Base-by-base conservation (phyloP, 2,797 vertebrate species). In the Phaenicophaeus curvirostris region DNA sequence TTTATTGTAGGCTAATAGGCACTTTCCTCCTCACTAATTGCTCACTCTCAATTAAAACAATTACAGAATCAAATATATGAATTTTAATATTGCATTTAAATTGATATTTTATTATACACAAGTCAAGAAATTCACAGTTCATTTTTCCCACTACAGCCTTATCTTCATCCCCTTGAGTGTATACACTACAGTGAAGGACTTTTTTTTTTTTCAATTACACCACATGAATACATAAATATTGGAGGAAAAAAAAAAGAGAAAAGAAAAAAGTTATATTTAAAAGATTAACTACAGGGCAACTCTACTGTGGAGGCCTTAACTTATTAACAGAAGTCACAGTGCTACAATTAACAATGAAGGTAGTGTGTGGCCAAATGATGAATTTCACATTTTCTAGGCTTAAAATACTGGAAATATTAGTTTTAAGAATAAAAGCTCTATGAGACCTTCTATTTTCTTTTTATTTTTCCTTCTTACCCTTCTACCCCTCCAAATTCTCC, bases 41-140 rank as follows among this genome's bases (percentile, higher is more conserved):
- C 16, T 78, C 6, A 81, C 54, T 55, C 44, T 90, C 59, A 73
- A 62, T 94, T 80, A 76, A 93, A 94, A 94, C 61, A 81, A 94
- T 69, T 86, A 66, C 23, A 68, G 51, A 90, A 78, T 88, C 54
- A 90, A 86, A 81, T 78, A 72, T 27, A 90, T 86, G 59, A 88
- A 89, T 86, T 83, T 83, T 89, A 82, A 83, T 72, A 48, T 58
- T 76, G 13, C 59, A 42, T 79, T 88, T 82, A 84, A 91, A 33
- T 76, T 51, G 51, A 33, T 88, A 69, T 48, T 74, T 94, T 85
- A 66, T 94, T 81, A 79, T 59, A 50, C 74, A 55, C 12, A 76
- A 76, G n/a, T 86, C 30, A 81, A 83, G 65, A 94, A 93, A 69
- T 88, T 86, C 13, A 37, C 35, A 41, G 66, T 54, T 91, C 65